phyloP scores from a whole-genome alignment of 1,140 invertebrate species.

The Diprion similis region DNA sequence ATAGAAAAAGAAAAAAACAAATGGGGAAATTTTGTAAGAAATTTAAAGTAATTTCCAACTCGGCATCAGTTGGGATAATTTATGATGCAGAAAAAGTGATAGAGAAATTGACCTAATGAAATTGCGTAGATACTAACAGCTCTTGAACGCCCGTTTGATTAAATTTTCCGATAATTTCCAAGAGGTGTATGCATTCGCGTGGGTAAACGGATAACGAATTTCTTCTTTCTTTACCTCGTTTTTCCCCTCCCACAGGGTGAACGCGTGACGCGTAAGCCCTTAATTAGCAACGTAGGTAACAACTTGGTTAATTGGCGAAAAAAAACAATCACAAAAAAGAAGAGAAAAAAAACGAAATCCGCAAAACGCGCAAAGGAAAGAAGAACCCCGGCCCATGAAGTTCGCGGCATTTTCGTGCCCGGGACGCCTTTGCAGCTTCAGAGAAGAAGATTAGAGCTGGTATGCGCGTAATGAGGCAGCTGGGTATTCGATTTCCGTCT shows the following conservation, averaged over 20 bases:
- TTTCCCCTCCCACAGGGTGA: too few species aligned
- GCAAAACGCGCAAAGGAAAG: slow-evolving; percentile 17
- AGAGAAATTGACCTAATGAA: too few species aligned
- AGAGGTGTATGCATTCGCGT: background rate
- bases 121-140: too few species aligned
- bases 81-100: too few species aligned
- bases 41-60: too few species aligned
- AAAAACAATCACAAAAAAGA: background rate
- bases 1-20: too few species aligned
- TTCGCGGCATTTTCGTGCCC: background rate
- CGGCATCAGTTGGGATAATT: too few species aligned
- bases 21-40: too few species aligned
- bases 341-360: slow-evolving; percentile 16
- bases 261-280: background rate
- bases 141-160: too few species aligned
- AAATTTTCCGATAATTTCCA: background rate
- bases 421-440: background rate
- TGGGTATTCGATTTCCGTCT: slow-evolving; percentile 1
- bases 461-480: slow-evolving; percentile 6
- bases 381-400: background rate
- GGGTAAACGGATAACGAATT: too few species aligned
- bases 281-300: background rate
- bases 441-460: slow-evolving; percentile 11
- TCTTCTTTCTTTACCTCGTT: too few species aligned
- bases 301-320: background rate